Base-by-base conservation (phyloP, 2,888 invertebrate genomes). In the Eucera pruinosa region DNA sequence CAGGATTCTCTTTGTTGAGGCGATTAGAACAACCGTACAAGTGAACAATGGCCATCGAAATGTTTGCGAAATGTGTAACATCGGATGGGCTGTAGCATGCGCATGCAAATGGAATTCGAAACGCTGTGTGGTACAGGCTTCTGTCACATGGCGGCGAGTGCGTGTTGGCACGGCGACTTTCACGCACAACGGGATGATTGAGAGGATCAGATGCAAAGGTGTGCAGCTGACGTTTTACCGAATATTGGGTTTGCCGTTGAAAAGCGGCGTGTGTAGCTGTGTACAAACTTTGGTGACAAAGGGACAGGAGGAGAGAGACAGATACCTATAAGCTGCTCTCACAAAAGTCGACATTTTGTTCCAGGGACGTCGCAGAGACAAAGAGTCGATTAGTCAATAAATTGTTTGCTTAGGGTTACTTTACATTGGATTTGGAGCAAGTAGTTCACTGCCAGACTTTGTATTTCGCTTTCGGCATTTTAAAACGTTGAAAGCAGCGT, bases 171-270 rank as follows among this genome's bases (percentile, higher is more conserved):
- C 30, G 48, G 33, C 47, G 73, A 73, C 72, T 61, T 71, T 55
- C 73, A 61, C 57, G 71, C 57, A 50, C 47, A 73, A 41, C 47
- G 18, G 47, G n/a, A 55, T 73, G 73, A 73, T 73, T 73, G 73
- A 73, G 73, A 71, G 73, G 73, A 55, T 71, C 73, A 55, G 60
- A 55, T 20, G 72, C 61, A 61, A 71, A 73, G 73, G 73, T 72
- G 55, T 73, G 73, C 41, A 15, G 25, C 9, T 71, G 73, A 73
- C 73, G 61, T 73, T 73, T 39, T 72, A 13, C 25, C 55, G 73
- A 71, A 72, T 71, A 71, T 73, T 33, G 72, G 47, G 41, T 23
- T 62, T 20, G 47, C 13, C 11, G 61, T 13, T 73, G 20, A 15
- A 41, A 54, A 71, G 23, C 47, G 47, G 20, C 13, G 13, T 54